Evolutionary conservation across 1,140 invertebrate species (phyloP).

Genomic region (Megathymus violae): DNA sequence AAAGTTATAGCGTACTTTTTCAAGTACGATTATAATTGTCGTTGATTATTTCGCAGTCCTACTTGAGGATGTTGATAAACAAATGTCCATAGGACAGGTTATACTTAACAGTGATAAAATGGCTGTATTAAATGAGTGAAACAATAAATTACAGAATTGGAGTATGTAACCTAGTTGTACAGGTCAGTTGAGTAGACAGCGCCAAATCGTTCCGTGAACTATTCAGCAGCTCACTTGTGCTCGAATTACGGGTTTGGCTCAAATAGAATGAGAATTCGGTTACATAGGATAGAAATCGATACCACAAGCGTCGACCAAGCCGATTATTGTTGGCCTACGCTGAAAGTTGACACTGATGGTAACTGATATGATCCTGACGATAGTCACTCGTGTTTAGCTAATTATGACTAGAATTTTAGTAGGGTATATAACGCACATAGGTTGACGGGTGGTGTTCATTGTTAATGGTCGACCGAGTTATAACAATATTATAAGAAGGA

Average conservation of each 20-base stretch:
- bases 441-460: no score
- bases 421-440: no score
- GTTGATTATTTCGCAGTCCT: no score
- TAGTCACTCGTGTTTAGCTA: background rate
- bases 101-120: background rate
- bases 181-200: background rate
- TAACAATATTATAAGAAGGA: no score
- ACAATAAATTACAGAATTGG: no score
- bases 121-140: no score
- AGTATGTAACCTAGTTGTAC: background rate
- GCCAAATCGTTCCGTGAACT: constrained; percentile 16
- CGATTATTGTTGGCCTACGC: background rate
- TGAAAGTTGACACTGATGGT: constrained; percentile 8
- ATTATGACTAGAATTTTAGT: no score
- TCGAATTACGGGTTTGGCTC: constrained; percentile 13
- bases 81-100: no score
- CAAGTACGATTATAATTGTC: no score
- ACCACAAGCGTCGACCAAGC: background rate
- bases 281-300: constrained; percentile 25
- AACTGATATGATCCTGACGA: constrained; percentile 3
- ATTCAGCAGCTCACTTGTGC: constrained; percentile 8
- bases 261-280: constrained; percentile 21
- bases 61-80: no score
- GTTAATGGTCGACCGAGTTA: no score
- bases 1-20: no score